Percentiles rank a stretch among this genome's conserved stretches.
phyloP scores from a whole-genome alignment of 2,888 invertebrate species.

The Cataglyphis livida region DNA sequence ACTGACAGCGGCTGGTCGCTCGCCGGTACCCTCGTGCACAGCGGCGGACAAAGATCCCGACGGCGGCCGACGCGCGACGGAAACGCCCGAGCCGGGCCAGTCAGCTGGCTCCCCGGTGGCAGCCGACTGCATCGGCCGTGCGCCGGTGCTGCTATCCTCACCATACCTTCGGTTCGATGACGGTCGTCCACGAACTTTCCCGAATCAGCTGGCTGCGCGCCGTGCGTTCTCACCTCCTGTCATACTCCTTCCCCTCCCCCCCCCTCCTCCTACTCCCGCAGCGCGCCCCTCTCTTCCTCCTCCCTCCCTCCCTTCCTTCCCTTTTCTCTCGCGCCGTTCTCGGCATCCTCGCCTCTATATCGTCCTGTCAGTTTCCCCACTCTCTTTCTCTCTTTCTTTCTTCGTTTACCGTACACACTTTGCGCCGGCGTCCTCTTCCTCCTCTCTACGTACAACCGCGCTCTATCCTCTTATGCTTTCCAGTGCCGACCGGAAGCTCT shows the following conservation, averaged over 20 bases:
- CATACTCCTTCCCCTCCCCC: not conserved
- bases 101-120: slow-evolving; percentile 78
- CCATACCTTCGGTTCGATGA: slow-evolving; percentile 63
- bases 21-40: slow-evolving; percentile 81
- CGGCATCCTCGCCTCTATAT: slow-evolving; percentile 32
- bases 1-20: slow-evolving; percentile 79
- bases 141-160: slow-evolving; percentile 60
- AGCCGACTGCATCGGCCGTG: slow-evolving; percentile 67
- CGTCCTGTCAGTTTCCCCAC: slow-evolving; percentile 42
- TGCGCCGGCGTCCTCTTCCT: slow-evolving; percentile 13
- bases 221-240: slow-evolving; percentile 10
- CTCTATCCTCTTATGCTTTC: slow-evolving; percentile 46
- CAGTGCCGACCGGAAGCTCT: slow-evolving; percentile 39
- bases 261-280: slow-evolving; percentile 4
- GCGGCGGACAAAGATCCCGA: slow-evolving; percentile 82
- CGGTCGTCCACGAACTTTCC: slow-evolving; percentile 74
- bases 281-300: slow-evolving; percentile 24
- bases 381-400: slow-evolving; percentile 10
- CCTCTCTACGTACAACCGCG: slow-evolving; percentile 5
- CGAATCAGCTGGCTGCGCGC: slow-evolving; percentile 77
- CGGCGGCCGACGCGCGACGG: slow-evolving; percentile 70
- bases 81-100: slow-evolving; percentile 73
- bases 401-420: slow-evolving; percentile 4
- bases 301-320: slow-evolving; percentile 14
- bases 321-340: slow-evolving; percentile 5